Evolutionary conservation across 2,797 vertebrate genomes (phyloP), one percentile per base, ranked within the genome.

Genomic region (Pagetopsis macropterus): DNA sequence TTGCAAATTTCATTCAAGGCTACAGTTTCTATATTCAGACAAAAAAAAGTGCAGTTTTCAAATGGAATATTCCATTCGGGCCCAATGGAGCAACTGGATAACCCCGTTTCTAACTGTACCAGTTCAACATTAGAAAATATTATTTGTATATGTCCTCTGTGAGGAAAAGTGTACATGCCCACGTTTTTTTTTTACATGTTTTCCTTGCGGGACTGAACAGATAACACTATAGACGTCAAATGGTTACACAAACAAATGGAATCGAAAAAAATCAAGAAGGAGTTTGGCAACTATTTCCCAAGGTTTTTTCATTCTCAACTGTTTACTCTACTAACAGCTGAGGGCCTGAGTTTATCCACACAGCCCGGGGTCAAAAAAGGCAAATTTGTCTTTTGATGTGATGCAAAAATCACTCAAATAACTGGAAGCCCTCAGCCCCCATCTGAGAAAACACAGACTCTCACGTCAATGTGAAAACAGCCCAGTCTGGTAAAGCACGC

Each of bases 381-480:
- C 45, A 74, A 0, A 23, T 77, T 72, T 70, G 67, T 74, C 43
- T 41, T 64, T 68, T 78, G 60, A 45, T 16, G 6, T 71, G 46
- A 81, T 51, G 44, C 13, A 73, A 72, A 82, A 74, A 65, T 75
- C 58, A 59, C 27, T 81, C 72, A 45, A 33, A 70, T n/a, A 45
- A 33, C 68, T 19, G 21, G 10, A 59, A 44, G 61, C 41, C 33
- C 59, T 60, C 63, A 37, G 1, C 23, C 50, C 41, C 41, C 49
- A 44, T 58, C 33, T 81, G 67, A 77, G n/a, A 82, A 48, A 75
- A 86, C 40, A 79, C 59, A 68, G 23, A 70, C 69, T 84, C 44
- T 62, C 56, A 70, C 4, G 3, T 8, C 27, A 65, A 49, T 40
- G 50, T 48, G 17, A 40, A 66, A 66, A 50, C 56, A 78, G 57